Evolutionary conservation across 2,797 vertebrate species (phyloP).

Genomic region (Xenops minutus): DNA sequence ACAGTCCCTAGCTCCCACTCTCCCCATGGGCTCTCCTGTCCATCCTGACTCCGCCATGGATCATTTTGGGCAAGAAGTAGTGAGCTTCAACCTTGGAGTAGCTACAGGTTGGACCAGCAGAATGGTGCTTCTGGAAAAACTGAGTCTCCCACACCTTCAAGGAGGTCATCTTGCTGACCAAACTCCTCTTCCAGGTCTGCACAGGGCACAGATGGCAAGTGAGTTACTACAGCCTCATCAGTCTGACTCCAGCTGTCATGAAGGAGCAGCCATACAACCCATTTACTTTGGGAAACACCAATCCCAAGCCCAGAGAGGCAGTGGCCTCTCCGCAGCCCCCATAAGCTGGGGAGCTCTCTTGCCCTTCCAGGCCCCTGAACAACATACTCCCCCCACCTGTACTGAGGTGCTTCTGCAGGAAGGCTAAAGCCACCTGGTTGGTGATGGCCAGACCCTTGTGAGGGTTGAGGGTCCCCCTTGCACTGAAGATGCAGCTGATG

Average conservation of each 20-base stretch:
- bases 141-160: too few relatives aligned
- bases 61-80: too few relatives aligned
- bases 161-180: too few relatives aligned
- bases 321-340: fast-evolving
- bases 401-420: conserved; percentile 80
- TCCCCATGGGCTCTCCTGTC: not conserved
- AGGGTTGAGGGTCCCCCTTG: conserved; percentile 68
- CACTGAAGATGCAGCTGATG: conserved; percentile 22
- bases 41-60: too few relatives aligned
- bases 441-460: conserved; percentile 60
- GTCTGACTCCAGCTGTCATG: not conserved
- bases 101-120: too few relatives aligned
- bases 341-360: fast-evolving
- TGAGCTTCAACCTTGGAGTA: too few relatives aligned
- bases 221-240: not conserved
- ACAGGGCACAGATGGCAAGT: not conserved
- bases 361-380: not conserved
- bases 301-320: not conserved
- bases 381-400: not conserved
- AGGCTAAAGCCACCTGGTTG: conserved; percentile 70
- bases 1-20: not conserved
- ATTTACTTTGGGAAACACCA: not conserved
- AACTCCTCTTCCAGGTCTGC: conserved; percentile 59
- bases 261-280: fast-evolving
- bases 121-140: too few relatives aligned